phyloP scores from a whole-genome alignment of 2,113 vertebrate species.

The Globicephala melas region DNA sequence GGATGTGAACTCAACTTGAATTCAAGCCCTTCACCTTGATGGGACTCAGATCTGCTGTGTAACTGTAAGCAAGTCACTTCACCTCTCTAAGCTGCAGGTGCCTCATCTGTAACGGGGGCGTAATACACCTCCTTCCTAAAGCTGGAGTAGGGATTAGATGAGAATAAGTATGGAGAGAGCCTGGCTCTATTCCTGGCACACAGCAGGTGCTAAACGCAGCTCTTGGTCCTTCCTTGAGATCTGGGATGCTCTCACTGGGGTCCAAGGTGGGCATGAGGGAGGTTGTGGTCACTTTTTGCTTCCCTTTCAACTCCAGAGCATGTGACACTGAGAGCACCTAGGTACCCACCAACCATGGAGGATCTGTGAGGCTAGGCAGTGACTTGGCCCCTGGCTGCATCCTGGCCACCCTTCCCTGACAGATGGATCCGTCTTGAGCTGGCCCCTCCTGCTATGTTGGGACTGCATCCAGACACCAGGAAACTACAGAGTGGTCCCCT shows the following conservation, averaged over 20 bases:
- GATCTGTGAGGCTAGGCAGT: background rate
- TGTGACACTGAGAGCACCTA: background rate
- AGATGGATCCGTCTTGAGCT: background rate
- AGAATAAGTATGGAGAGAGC: background rate
- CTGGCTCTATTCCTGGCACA: background rate
- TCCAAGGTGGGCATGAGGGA: background rate
- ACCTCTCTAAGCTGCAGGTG: background rate
- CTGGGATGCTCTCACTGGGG: background rate
- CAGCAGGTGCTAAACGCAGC: background rate
- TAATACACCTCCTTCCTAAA: too few species aligned
- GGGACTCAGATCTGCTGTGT: background rate
- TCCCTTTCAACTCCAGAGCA: background rate
- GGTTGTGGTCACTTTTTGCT: background rate
- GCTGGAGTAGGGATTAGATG: background rate
- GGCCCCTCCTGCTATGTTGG: background rate
- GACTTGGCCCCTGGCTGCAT: background rate
- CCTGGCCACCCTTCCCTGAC: background rate
- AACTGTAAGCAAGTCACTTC: background rate
- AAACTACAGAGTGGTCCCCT: background rate
- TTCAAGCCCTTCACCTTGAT: background rate
- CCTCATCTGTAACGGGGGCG: background rate
- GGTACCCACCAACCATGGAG: background rate
- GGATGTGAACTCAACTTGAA: background rate
- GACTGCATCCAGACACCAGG: background rate
- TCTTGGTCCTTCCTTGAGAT: background rate